phyloP scores from a whole-genome alignment of 53 echinoderm and acorn worm genomes.

The Apostichopus leukothele region DNA sequence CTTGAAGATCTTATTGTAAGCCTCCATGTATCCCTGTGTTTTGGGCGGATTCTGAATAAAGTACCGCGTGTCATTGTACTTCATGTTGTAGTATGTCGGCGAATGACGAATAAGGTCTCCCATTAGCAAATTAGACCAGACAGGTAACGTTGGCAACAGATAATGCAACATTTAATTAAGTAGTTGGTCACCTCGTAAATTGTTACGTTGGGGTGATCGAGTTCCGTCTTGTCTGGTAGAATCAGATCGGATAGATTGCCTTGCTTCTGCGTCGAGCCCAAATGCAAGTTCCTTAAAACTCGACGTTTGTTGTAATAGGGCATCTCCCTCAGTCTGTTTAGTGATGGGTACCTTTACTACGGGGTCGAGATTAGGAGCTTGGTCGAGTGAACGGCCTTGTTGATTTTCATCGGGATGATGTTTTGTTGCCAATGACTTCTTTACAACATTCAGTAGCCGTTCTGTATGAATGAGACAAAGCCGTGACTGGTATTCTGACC shows the following conservation, averaged over 20 bases:
- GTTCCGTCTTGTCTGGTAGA: no score
- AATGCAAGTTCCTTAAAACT: background rate
- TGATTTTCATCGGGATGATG: no score
- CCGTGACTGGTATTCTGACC: no score
- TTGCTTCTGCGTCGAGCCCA: background rate
- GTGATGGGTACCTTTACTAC: no score
- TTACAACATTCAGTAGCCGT: no score
- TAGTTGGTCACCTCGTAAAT: background rate
- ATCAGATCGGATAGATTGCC: no score
- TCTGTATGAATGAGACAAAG: no score
- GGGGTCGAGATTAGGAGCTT: no score
- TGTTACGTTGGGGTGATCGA: no score
- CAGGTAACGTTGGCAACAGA: slow-evolving; percentile 6
- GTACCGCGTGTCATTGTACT: no score
- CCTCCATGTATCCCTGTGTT: slow-evolving; percentile 31
- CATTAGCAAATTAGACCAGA: slow-evolving; percentile 24
- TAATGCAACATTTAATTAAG: background rate
- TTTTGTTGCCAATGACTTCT: no score
- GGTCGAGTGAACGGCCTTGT: no score
- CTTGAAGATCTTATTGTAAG: slow-evolving; percentile 28
- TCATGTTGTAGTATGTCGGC: background rate
- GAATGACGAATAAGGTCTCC: background rate
- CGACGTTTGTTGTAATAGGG: slow-evolving; percentile 6
- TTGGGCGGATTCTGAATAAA: background rate
- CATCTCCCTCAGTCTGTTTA: background rate